phyloP scores from a whole-genome alignment of 2,113 vertebrate genomes.

The Micronycteris hirsuta region DNA sequence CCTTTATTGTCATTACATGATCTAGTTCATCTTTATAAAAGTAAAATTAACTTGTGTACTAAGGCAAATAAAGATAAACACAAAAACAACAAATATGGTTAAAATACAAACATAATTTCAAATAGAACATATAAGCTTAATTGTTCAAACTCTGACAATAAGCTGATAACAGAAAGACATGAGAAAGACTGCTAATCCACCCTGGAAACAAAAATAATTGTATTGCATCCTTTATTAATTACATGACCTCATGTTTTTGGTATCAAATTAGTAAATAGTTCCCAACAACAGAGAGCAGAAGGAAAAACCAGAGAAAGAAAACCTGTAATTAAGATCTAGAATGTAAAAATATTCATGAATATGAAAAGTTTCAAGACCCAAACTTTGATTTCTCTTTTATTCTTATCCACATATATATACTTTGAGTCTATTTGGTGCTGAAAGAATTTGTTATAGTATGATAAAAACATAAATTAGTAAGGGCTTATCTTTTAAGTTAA shows the following conservation, averaged over 20 bases:
- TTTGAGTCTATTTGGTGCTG: not conserved
- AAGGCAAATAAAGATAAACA: not conserved
- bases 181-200: not conserved
- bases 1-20: not conserved
- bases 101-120: not conserved
- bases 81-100: not conserved
- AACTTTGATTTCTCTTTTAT: not conserved
- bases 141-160: not conserved
- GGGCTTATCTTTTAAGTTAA: not conserved
- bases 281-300: not conserved
- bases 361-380: not conserved
- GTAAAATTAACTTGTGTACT: not conserved
- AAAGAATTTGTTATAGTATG: not conserved
- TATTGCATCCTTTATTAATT: not conserved
- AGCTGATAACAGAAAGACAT: not conserved
- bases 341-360: not conserved
- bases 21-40: not conserved
- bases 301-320: not conserved
- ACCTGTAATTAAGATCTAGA: not conserved
- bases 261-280: not conserved
- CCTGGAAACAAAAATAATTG: not conserved
- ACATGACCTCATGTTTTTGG: not conserved
- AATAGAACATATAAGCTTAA: not conserved
- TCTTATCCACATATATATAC: not conserved
- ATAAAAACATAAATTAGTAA: not conserved